Evolutionary conservation across 2,797 vertebrate species (phyloP).

Genomic region (Acipenser ruthenus): DNA sequence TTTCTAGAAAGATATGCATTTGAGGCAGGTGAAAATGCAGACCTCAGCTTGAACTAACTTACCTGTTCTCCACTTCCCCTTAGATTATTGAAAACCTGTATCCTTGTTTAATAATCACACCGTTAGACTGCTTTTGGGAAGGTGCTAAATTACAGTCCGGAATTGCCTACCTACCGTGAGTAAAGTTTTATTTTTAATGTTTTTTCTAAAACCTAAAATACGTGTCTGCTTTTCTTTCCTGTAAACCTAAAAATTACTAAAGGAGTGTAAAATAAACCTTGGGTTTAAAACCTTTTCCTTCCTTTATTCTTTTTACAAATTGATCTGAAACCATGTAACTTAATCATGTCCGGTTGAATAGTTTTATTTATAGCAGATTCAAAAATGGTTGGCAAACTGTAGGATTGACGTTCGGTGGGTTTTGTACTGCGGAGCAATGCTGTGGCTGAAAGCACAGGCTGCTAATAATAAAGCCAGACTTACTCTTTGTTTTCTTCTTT

Average conservation of each 20-base stretch:
- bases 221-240: no score
- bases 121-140: conserved; percentile 98
- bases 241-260: no score
- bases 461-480: neutral
- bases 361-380: conserved; percentile 3
- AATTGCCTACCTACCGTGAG: conserved; percentile 89
- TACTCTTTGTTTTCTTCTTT: neutral
- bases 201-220: no score
- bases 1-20: no score
- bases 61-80: conserved; percentile 16
- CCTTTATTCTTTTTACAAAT: neutral
- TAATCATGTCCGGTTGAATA: conserved; percentile 1
- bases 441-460: neutral
- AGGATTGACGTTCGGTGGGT: neutral
- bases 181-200: conserved; percentile 13
- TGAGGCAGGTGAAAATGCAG: neutral
- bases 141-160: conserved; percentile 94
- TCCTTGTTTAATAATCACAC: conserved; percentile 95
- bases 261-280: no score
- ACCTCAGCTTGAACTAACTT: neutral
- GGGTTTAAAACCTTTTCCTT: no score
- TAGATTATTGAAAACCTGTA: conserved; percentile 93
- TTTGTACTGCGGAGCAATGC: neutral
- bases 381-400: conserved; percentile 3
- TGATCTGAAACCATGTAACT: conserved; percentile 9